These are phyloP conservation scores for Bombyx mandarina DNA, from an alignment of 1,140 invertebrate genomes.

Conservation along the genomic window DNA sequence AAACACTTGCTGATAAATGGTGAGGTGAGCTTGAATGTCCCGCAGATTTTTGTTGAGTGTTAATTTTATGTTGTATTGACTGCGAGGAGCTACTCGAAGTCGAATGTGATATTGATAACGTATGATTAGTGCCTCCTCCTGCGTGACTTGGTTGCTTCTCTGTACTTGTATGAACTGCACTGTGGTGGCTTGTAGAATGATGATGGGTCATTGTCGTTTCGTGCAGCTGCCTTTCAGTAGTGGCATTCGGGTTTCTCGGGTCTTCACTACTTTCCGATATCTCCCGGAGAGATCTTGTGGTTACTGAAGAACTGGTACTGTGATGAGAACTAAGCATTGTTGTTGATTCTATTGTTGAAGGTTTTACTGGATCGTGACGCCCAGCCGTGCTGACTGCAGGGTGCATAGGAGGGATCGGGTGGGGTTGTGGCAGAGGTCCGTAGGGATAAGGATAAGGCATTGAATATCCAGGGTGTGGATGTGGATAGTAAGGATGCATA, in stretches of 20 bases:
- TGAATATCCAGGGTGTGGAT: conserved; percentile 78
- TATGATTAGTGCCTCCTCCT: conserved; percentile 69
- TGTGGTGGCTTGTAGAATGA: conserved; percentile 75
- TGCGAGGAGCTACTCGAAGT: conserved; percentile 75
- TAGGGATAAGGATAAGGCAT: conserved; percentile 80
- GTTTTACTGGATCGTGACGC: conserved; percentile 65
- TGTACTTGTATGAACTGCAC: conserved; percentile 74
- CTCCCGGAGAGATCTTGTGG: conserved; percentile 72
- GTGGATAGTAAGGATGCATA: conserved; percentile 79
- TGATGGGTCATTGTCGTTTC: conserved; percentile 75
- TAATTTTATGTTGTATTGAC: conserved; percentile 74
- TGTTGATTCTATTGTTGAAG: conserved; percentile 75
- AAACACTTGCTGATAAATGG: conserved; percentile 66
- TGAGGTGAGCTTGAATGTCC: conserved; percentile 71
- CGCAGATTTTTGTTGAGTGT: conserved; percentile 66
- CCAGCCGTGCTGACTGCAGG: conserved; percentile 70
- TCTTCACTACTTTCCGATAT: conserved; percentile 71
- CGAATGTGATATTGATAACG: conserved; percentile 76
- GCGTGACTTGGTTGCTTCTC: conserved; percentile 73
- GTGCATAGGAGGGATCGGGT: conserved; percentile 80
- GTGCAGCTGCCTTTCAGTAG: conserved; percentile 71
- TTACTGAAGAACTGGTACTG: conserved; percentile 74
- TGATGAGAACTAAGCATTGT: conserved; percentile 79
- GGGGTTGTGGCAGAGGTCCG: conserved; percentile 78
- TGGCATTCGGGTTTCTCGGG: conserved; percentile 57